Evolutionary conservation across 2,888 invertebrate species (phyloP), one percentile per base, ranked within the genome.

Genomic region (Caenorhabditis auriculariae): DNA sequence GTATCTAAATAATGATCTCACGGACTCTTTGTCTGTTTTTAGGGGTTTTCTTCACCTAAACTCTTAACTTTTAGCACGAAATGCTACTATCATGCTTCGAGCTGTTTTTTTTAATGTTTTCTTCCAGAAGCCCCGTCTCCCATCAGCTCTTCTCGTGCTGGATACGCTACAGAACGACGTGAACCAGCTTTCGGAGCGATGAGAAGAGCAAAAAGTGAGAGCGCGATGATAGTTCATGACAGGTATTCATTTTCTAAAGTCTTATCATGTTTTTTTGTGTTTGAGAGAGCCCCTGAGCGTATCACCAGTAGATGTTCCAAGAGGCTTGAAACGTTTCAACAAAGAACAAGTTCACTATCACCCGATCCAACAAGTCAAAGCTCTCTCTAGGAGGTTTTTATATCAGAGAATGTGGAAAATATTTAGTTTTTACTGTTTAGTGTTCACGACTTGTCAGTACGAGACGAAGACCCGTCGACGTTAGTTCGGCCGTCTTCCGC

Each of bases 171-270:
- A 1, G 58, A 61, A 35, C 44, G 52, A 39, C 52, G 62, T 21
- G 62, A 62, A 46, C 62, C 62, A 23, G 35, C 35, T 32, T 62
- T 62, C 21, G 62, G 62, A 38, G 70, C 73, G n/a, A 75, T 76
- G 76, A 54, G 75, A 44, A 57, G 76, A 29, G 74, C 75, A 2
- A 76, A 76, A 48, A 74, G 74, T 51, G 75, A 75, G 53, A 69
- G 67, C 52, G 69, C 74, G 4, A 73, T 73, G 73, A 48, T 66
- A 7, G 59, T 70, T 46, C 50, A 66, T 15, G 65, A 65, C 28
- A 59, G 58, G 63, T 63, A 21, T 6, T 47, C 29, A 23, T 4
- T 15, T 29, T 37, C 9, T 24, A n/a, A 35, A 43, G 15, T 38
- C n/a, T 15, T 15, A 60, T 27, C 32, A 29, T 27, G 9, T 42